Evolutionary conservation across 1,140 invertebrate species (phyloP), one percentile per base, ranked within the genome.

Genomic region (Theocolax elegans): DNA sequence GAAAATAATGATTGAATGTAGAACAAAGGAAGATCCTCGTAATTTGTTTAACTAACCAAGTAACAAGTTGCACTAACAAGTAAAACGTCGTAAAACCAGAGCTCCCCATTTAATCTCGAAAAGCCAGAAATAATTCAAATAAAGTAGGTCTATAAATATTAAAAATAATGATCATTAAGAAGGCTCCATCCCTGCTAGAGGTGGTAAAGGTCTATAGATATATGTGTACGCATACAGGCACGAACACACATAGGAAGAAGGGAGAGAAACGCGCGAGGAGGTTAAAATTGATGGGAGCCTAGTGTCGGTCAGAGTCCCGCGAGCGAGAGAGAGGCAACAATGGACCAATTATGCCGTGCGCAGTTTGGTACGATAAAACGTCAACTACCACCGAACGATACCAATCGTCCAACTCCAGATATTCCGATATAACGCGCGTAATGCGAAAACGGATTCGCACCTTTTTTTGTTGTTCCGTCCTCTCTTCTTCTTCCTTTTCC

Each of bases 291-390:
- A 42, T 59, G 38, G 56, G 56, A 59, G 31, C 38, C 35, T 42
- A 42, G 51, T 40, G 29, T 35, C 23, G 29, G 21, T 49, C 31
- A 40, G 46, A 42, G 23, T 60, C 58, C 38, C 27, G 27, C 27
- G 25, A 15, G 12, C 53, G 6, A 12, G 38, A 29, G n/a, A 25
- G 27, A 46, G 29, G 40, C 68, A 78, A 78, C 77, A 78, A 78
- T 78, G 73, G 77, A 78, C 77, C 77, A 78, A 78, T 78, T 78
- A 78, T 74, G 59, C 68, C 17, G 44, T 15, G 19, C 68, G 67
- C 58, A 67, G 46, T 54, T 53, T 60, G 35, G 58, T 63, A 62
- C 72, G 77, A 78, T 78, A 78, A 78, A 75, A 75, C 77, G 77
- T 78, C 77, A 78, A 60, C 74, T 72, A 74, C n/a, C 25, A 25